Percentiles rank a stretch among this genome's conserved stretches.
Conservation (phyloP, 2,113 vertebrate species). For the Prinia subflava region DNA sequence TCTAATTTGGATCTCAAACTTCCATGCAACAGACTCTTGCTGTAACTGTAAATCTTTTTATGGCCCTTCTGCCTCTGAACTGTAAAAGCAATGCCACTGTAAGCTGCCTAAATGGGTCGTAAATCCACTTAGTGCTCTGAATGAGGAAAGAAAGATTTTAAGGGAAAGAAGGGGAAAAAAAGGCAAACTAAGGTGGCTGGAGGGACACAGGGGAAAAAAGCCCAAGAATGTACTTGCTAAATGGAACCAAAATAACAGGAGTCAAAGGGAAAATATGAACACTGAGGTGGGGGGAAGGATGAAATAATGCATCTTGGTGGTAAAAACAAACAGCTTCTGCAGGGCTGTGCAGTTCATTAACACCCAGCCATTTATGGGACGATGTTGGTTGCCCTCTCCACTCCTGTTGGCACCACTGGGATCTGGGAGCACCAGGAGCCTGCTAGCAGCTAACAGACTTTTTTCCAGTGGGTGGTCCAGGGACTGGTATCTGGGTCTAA, state of each 20-base stretch:
- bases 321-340: constrained; percentile 43
- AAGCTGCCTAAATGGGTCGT: constrained; percentile 49
- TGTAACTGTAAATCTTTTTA: constrained; percentile 67
- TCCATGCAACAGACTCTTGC: constrained; percentile 37
- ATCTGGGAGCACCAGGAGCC: background rate
- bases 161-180: background rate
- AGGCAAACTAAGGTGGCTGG: constrained; percentile 36
- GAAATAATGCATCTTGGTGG: constrained; percentile 56
- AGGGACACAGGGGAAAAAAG: background rate
- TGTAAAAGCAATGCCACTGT: constrained; percentile 57
- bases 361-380: background rate
- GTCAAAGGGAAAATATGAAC: constrained; percentile 63
- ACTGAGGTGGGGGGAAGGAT: background rate
- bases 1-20: constrained; percentile 53
- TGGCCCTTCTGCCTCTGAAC: constrained; percentile 53
- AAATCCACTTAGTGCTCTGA: constrained; percentile 52
- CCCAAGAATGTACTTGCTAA: background rate
- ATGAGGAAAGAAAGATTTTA: constrained; percentile 38
- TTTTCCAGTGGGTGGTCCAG: constrained; percentile 33
- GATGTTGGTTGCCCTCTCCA: constrained; percentile 20
- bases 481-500: background rate
- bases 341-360: constrained; percentile 48
- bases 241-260: constrained; percentile 47
- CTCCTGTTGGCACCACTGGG: background rate
- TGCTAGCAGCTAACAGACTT: background rate